Evolutionary conservation across 2,113 vertebrate species (phyloP), one percentile per base, ranked within the genome.

Genomic region (Coreoperca whiteheadi): DNA sequence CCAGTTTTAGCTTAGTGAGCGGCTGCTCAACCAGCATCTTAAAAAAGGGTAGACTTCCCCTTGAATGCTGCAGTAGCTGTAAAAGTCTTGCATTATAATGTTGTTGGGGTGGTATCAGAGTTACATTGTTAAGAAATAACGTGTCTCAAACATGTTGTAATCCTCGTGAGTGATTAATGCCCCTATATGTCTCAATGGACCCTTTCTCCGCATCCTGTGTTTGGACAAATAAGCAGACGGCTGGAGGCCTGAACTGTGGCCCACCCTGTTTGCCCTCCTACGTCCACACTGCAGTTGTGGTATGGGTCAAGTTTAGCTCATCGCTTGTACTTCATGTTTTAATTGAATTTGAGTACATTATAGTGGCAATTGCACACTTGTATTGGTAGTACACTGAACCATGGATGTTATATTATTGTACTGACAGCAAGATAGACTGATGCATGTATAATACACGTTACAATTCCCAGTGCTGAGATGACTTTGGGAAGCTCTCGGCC

Each of bases 181-280:
- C 23, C 12, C 54, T 63, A 14, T 59, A 70, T 56, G 79, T 81
- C 56, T 63, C 82, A 74, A 4, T 39, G 61, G 84, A 83, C 69
- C 50, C 10, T 79, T 84, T 81, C 48, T 79, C 74, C 86, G 86
- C 86, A 69, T 92, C 82, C 74, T 76, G 74, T 57, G 32, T 86
- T 91, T 63, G 63, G 74, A 85, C 76, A 81, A 77, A 84, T 79
- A 63, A 65, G 37, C 74, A 30, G 57, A 85, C 50, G 4, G 43
- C 37, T 64, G 59, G 23, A 66, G 68, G 46, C 67, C 41, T 63
- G 34, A 53, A 20, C 57, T 67, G 51, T 61, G 61, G 77, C 30
- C 21, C 7, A 25, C 15, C 37, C 48, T 34, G 21, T 18, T 64
- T 64, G 32, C 20, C 61, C 50, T 73, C 54, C 60, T 65, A 61